Evolutionary conservation across 2,888 invertebrate species (phyloP).

Genomic region (Acronicta leporina): DNA sequence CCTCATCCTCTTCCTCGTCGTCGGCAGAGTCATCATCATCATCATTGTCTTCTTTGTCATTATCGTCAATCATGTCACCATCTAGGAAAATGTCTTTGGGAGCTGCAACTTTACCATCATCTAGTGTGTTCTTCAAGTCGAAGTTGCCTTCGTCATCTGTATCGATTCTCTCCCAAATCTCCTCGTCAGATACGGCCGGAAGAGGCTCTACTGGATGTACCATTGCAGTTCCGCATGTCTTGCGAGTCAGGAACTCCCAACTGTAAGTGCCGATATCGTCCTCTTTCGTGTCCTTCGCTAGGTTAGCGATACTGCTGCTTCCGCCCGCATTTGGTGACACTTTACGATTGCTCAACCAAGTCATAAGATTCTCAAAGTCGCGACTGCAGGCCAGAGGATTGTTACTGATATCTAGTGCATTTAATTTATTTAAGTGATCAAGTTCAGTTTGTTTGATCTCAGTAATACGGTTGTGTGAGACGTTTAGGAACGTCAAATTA

Average conservation of each 20-base stretch:
- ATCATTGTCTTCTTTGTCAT: conserved; percentile 71
- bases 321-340: conserved; percentile 87
- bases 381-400: conserved; percentile 92
- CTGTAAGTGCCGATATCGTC: conserved; percentile 75
- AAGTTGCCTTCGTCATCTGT: conserved; percentile 78
- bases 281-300: conserved; percentile 76
- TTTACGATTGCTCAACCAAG: conserved; percentile 89
- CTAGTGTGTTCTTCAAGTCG: conserved; percentile 81
- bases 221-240: conserved; percentile 77
- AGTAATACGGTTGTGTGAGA: conserved; percentile 89
- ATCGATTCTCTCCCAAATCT: conserved; percentile 85
- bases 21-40: conserved; percentile 76
- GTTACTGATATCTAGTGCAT: conserved; percentile 90
- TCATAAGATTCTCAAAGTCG: conserved; percentile 91
- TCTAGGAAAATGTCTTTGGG: conserved; percentile 59
- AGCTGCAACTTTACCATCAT: conserved; percentile 77
- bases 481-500: conserved; percentile 89
- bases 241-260: conserved; percentile 85
- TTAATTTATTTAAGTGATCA: conserved; percentile 88
- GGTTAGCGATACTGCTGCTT: conserved; percentile 78
- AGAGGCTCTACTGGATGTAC: conserved; percentile 77
- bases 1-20: conserved; percentile 76
- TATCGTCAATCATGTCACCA: conserved; percentile 64
- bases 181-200: conserved; percentile 79
- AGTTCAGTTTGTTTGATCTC: conserved; percentile 89